Conservation (phyloP, 2,113 vertebrate genomes). For the Passer domesticus region DNA sequence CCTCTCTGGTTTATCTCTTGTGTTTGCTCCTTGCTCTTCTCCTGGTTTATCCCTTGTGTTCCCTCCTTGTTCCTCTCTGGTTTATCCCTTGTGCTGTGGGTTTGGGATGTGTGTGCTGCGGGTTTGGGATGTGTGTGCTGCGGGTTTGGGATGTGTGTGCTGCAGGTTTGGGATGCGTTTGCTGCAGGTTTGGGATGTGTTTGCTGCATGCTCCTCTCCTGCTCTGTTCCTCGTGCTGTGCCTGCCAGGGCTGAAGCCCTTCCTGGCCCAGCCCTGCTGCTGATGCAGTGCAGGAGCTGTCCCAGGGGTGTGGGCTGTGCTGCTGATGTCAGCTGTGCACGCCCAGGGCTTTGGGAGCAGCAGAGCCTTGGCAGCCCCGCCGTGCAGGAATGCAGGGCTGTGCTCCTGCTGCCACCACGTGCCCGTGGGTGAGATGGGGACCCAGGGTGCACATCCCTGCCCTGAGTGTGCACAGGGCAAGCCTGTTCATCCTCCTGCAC, state of each 20-base stretch:
- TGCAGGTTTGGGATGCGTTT: background rate
- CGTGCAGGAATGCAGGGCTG: background rate
- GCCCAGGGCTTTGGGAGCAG: background rate
- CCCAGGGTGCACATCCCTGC: background rate
- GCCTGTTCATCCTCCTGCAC: fast-evolving
- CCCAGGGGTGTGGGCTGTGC: background rate
- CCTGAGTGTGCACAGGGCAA: too few relatives aligned
- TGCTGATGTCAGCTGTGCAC: background rate
- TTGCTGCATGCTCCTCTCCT: background rate
- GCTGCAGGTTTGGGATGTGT: background rate
- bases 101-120: background rate
- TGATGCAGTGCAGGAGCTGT: background rate
- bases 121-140: background rate
- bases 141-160: too few relatives aligned
- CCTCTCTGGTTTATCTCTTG: background rate
- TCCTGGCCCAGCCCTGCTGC: background rate
- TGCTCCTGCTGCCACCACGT: background rate
- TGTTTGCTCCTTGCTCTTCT: background rate
- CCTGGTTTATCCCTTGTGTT: background rate
- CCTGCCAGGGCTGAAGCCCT: background rate
- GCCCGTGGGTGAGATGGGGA: background rate
- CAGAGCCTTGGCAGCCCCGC: background rate
- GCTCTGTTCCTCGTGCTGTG: background rate
- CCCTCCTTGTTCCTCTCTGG: background rate
- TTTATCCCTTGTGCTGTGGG: background rate